Conservation (phyloP, 2,113 vertebrate species). For the Trinectes maculatus region DNA sequence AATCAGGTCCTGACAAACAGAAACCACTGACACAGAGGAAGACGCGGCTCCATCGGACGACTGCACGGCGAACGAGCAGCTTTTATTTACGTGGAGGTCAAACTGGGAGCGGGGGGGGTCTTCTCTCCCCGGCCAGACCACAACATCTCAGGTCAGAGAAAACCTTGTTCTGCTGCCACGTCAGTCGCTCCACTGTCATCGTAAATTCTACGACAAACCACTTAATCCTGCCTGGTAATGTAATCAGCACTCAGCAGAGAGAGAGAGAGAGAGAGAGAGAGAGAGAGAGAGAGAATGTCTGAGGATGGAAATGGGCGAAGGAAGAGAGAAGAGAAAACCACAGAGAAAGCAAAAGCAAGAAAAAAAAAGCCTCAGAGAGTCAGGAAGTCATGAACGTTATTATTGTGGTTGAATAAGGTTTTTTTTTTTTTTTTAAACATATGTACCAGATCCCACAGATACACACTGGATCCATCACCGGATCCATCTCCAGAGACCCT, state of each 20-base stretch:
- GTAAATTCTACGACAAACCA: slow-evolving; percentile 30
- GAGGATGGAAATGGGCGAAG: slow-evolving; percentile 27
- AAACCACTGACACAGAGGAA: background rate
- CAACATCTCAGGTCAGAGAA: slow-evolving; percentile 40
- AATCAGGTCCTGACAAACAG: slow-evolving; percentile 9
- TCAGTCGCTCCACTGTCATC: slow-evolving; percentile 41
- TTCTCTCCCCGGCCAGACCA: slow-evolving; percentile 8
- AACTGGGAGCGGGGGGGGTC: background rate
- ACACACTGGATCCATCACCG: slow-evolving; percentile 1
- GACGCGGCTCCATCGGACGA: background rate
- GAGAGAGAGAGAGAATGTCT: too few relatives aligned
- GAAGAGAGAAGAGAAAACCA: slow-evolving; percentile 35
- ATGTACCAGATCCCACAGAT: slow-evolving; percentile 6
- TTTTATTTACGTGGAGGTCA: too few relatives aligned
- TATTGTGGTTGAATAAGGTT: slow-evolving; percentile 41
- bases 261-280: too few relatives aligned
- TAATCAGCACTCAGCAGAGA: slow-evolving; percentile 43
- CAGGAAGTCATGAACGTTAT: slow-evolving; percentile 5
- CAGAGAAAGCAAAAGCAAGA: slow-evolving; percentile 21
- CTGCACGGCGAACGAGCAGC: too few relatives aligned
- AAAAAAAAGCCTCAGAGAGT: slow-evolving; percentile 3
- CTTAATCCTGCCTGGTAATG: slow-evolving; percentile 51
- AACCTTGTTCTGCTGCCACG: slow-evolving; percentile 42
- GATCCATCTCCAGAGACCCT: slow-evolving; percentile 8
- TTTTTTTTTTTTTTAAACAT: background rate